Conservation (phyloP, 2,113 vertebrate species). For the Oostethus manadensis region DNA sequence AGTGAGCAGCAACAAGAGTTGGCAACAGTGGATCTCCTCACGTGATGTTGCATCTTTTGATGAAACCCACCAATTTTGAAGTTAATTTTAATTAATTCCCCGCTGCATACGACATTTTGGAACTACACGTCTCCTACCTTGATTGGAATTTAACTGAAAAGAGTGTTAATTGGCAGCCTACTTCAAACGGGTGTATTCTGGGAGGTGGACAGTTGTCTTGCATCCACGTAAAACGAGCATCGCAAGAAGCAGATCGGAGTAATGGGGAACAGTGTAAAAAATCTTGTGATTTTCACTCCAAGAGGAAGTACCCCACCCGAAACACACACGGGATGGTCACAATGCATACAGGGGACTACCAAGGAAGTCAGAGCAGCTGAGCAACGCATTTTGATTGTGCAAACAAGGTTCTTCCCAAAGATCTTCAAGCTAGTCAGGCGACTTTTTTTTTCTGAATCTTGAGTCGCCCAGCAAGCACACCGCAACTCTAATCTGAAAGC, state of each 20-base stretch:
- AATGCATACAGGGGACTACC: slow-evolving; percentile 8
- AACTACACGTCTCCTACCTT: no score
- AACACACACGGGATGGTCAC: neutral
- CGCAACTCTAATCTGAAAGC: neutral
- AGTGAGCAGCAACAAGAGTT: no score
- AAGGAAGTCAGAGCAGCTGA: slow-evolving; percentile 18
- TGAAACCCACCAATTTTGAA: no score
- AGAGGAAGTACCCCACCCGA: slow-evolving; percentile 12
- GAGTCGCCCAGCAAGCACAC: neutral
- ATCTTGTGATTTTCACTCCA: slow-evolving; percentile 14
- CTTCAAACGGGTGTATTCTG: no score
- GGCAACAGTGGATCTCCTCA: no score
- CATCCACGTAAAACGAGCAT: no score
- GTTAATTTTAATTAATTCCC: no score
- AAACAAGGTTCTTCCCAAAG: neutral
- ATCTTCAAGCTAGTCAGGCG: neutral
- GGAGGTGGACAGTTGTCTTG: no score
- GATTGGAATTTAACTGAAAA: no score
- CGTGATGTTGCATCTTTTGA: no score
- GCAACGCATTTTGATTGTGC: neutral
- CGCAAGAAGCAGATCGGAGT: neutral
- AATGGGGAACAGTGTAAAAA: neutral
- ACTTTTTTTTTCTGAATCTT: neutral
- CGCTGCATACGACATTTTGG: no score
- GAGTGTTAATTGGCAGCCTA: no score